Conservation (phyloP, 2,888 invertebrate species). For the Plutella xylostella region DNA sequence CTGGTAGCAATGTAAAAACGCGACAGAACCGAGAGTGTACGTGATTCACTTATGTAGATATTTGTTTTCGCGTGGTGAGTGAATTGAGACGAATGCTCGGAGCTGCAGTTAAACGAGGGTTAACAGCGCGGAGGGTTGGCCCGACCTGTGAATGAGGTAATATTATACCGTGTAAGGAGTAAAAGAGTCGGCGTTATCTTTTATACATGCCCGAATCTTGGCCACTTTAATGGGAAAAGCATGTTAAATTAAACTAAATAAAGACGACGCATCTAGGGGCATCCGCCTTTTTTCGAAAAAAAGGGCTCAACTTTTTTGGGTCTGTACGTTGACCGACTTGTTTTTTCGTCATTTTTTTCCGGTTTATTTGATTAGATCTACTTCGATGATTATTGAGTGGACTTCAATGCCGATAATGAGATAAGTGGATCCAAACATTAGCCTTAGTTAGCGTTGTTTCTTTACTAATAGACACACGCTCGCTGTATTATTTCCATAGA, state of each 20-base stretch:
- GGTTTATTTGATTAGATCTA: constrained; percentile 63
- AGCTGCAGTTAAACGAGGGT: constrained; percentile 52
- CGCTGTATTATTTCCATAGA: too few species aligned
- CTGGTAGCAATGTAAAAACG: constrained; percentile 58
- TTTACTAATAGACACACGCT: constrained; percentile 17
- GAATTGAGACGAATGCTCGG: constrained; percentile 23
- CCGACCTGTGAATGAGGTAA: constrained; percentile 39
- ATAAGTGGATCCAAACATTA: constrained; percentile 49
- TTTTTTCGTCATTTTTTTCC: constrained; percentile 56
- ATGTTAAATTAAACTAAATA: constrained; percentile 72
- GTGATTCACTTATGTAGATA: constrained; percentile 54
- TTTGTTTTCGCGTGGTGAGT: constrained; percentile 43
- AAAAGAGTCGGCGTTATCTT: constrained; percentile 65
- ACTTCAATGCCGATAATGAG: constrained; percentile 57
- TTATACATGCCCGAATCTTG: constrained; percentile 58
- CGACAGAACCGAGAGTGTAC: constrained; percentile 38
- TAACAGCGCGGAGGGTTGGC: constrained; percentile 36
- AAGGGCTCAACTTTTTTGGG: constrained; percentile 61
- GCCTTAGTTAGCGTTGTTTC: constrained; percentile 19
- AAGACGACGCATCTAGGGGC: constrained; percentile 70
- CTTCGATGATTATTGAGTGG: constrained; percentile 61
- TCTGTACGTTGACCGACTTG: constrained; percentile 56
- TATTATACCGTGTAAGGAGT: constrained; percentile 67
- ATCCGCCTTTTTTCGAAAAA: constrained; percentile 47
- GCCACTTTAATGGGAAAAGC: constrained; percentile 71